Conservation (phyloP, 1,140 invertebrate species). For the Diorhabda elongata region DNA sequence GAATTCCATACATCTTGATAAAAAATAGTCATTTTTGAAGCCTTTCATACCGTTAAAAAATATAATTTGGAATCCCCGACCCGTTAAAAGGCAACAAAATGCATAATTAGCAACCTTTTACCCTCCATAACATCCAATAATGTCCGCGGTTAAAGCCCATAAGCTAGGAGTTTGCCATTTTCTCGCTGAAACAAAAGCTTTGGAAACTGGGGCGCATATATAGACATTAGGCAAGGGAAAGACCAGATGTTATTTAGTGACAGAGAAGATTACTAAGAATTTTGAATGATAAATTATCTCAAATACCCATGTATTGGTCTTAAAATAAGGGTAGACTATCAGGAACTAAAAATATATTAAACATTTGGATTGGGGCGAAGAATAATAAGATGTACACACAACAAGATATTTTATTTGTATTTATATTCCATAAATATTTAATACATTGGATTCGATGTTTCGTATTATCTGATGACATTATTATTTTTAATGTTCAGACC, state of each 20-base stretch:
- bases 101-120: conserved; percentile 2
- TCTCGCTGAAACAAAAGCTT: conserved; percentile 7
- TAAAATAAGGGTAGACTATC: neutral
- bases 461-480: no score
- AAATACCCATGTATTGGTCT: neutral
- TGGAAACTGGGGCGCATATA: neutral
- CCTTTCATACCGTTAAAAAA: no score
- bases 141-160: neutral
- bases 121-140: neutral
- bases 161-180: neutral
- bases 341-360: neutral
- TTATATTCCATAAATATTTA: no score
- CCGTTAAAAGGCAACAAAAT: neutral
- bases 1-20: no score
- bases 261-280: conserved; percentile 5
- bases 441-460: no score
- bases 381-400: neutral
- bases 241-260: conserved; percentile 7
- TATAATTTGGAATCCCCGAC: neutral
- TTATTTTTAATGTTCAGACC: no score
- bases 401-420: no score
- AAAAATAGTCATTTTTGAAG: no score
- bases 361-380: neutral
- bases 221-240: conserved; percentile 7
- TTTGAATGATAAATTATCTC: conserved; percentile 3